These are phyloP conservation scores for Eupelmus urozonus DNA, from an alignment of 2,888 invertebrate genomes.

Conservation along the genomic window DNA sequence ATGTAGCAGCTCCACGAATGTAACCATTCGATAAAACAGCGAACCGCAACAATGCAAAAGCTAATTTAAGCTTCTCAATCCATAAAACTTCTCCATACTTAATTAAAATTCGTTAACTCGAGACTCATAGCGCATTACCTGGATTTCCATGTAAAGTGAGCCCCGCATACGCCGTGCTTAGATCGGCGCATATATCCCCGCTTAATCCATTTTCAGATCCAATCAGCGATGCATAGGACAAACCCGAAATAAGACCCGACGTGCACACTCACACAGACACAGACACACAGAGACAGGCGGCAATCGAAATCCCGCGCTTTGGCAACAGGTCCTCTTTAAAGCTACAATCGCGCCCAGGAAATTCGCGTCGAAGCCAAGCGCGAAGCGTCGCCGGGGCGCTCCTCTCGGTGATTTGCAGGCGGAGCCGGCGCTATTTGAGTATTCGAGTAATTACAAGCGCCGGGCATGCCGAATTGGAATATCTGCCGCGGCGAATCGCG, in stretches of 20 bases:
- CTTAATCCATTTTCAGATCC: neutral
- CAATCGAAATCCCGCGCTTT: conserved; percentile 2
- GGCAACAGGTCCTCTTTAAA: conserved; percentile 16
- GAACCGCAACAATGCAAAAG: no score
- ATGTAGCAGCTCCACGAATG: no score
- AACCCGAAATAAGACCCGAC: neutral
- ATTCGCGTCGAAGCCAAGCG: conserved; percentile 15
- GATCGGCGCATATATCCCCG: neutral
- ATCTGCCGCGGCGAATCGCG: neutral
- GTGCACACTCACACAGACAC: no score
- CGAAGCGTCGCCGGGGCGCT: no score
- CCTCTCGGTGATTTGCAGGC: conserved; percentile 16
- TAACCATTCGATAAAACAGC: no score
- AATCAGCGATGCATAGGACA: neutral
- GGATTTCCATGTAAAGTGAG: no score
- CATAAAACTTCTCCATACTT: no score
- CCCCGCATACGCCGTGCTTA: neutral
- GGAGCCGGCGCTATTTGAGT: neutral
- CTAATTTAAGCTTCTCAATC: no score
- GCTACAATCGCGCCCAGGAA: neutral
- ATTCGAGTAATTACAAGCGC: neutral
- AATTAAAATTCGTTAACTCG: no score
- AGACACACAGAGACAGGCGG: no score
- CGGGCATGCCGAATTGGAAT: neutral
- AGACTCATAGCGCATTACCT: no score